Evolutionary conservation across 1,140 invertebrate species (phyloP).

Genomic region (Papilio machaon): DNA sequence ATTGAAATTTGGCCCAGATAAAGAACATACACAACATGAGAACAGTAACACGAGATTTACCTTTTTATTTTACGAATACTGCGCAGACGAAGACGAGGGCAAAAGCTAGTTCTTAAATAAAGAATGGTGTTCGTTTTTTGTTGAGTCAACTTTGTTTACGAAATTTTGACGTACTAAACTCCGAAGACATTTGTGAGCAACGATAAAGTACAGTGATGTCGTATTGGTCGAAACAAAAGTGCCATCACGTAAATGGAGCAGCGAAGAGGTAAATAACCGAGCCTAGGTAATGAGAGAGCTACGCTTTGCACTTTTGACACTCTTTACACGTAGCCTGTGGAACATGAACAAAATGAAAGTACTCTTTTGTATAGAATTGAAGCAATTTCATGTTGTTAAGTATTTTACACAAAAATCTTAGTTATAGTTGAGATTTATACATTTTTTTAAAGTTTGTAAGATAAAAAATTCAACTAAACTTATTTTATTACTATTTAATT

Average conservation of each 20-base stretch:
- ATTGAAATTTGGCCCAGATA: too few species aligned
- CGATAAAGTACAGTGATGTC: not conserved
- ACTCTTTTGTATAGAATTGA: conserved; percentile 19
- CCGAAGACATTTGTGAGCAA: not conserved
- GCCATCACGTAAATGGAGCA: conserved; percentile 53
- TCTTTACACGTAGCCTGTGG: not conserved
- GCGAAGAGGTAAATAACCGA: conserved; percentile 30
- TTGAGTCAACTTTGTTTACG: too few species aligned
- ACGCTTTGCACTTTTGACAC: conserved; percentile 24
- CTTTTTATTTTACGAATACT: too few species aligned
- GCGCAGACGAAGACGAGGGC: too few species aligned
- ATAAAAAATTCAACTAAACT: too few species aligned
- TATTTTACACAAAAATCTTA: not conserved
- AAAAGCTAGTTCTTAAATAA: too few species aligned
- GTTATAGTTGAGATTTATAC: not conserved
- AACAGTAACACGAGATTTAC: too few species aligned
- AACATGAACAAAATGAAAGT: conserved; percentile 4
- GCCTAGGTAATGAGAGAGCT: conserved; percentile 45
- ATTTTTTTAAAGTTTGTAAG: not conserved
- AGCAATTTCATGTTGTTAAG: not conserved
- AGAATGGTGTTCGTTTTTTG: too few species aligned
- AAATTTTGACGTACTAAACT: not conserved
- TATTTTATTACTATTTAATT: too few species aligned
- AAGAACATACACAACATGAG: too few species aligned
- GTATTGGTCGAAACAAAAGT: conserved; percentile 41